These are phyloP conservation scores for Drosophila santomea DNA, from an alignment of 1,140 invertebrate genomes.

Conservation along the genomic window DNA sequence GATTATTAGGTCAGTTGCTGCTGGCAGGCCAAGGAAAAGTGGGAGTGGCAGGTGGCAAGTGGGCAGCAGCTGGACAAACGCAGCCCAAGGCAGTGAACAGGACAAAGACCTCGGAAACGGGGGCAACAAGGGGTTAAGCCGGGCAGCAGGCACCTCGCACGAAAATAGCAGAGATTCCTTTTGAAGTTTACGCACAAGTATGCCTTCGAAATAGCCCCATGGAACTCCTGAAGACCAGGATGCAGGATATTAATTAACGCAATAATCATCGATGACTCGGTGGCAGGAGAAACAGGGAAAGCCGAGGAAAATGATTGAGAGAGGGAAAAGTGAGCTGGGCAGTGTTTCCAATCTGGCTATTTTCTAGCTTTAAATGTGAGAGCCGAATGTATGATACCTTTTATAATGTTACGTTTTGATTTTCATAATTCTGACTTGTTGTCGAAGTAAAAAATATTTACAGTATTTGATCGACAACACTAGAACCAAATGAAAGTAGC, in stretches of 20 bases:
- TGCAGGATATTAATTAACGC: slow-evolving; percentile 83
- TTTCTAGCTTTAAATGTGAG: slow-evolving; percentile 3
- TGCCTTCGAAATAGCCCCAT: slow-evolving; percentile 53
- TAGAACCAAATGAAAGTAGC: too few species aligned
- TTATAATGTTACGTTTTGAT: too few species aligned
- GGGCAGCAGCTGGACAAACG: slow-evolving; percentile 33
- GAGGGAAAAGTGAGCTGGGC: slow-evolving; percentile 1
- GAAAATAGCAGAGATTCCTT: slow-evolving; percentile 81
- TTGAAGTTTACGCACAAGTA: slow-evolving; percentile 84
- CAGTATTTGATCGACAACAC: too few species aligned
- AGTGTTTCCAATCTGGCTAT: not conserved
- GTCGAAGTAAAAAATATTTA: too few species aligned
- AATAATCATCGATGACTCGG: slow-evolving; percentile 83
- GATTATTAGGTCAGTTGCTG: slow-evolving; percentile 76
- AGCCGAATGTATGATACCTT: too few species aligned
- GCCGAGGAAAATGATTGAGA: slow-evolving; percentile 10
- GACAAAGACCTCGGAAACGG: slow-evolving; percentile 31
- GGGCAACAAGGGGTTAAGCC: slow-evolving; percentile 36
- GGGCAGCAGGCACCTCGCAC: slow-evolving; percentile 52
- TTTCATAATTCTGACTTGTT: too few species aligned
- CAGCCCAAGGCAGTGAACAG: slow-evolving; percentile 40
- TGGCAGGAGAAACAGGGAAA: slow-evolving; percentile 16
- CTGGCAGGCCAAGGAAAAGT: slow-evolving; percentile 27
- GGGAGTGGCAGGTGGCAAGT: slow-evolving; percentile 12
- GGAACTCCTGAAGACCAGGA: slow-evolving; percentile 45